phyloP scores from a whole-genome alignment of 2,797 vertebrate genomes.

The Pelodytes ibericus region DNA sequence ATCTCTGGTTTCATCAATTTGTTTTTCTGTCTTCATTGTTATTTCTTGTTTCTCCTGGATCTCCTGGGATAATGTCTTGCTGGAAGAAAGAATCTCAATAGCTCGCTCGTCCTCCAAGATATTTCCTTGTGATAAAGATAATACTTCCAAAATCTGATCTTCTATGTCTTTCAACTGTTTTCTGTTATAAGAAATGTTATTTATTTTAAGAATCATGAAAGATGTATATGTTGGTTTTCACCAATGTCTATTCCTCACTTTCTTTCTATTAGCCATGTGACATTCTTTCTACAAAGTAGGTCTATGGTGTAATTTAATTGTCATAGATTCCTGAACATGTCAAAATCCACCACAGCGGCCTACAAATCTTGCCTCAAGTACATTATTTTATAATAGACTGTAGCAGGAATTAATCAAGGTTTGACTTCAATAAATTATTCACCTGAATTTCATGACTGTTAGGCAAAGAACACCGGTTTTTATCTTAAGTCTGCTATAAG shows the following conservation, averaged over 20 bases:
- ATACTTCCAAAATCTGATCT: constrained; percentile 65
- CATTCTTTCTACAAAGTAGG: constrained; percentile 42
- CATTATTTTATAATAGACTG: constrained; percentile 47
- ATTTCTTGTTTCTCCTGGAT: constrained; percentile 71
- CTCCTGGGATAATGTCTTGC: constrained; percentile 69
- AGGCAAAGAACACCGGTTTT: constrained; percentile 22
- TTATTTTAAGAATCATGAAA: constrained; percentile 59
- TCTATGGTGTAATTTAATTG: constrained; percentile 44
- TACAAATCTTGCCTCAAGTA: constrained; percentile 50
- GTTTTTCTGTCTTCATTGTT: constrained; percentile 69
- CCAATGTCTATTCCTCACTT: constrained; percentile 26
- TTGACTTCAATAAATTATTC: constrained; percentile 33
- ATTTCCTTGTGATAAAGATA: constrained; percentile 62
- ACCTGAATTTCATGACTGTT: constrained; percentile 26
- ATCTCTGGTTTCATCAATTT: constrained; percentile 76
- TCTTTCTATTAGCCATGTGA: constrained; percentile 21
- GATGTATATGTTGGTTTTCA: constrained; percentile 37
- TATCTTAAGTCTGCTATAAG: background rate
- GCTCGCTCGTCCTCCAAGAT: constrained; percentile 69
- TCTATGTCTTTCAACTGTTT: constrained; percentile 66
- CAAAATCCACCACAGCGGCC: constrained; percentile 29
- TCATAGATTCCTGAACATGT: constrained; percentile 36
- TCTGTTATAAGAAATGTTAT: constrained; percentile 60
- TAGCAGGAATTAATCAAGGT: constrained; percentile 26
- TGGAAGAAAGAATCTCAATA: constrained; percentile 76